Conservation (phyloP, 2,888 invertebrate genomes). For the Apoda limacodes region DNA sequence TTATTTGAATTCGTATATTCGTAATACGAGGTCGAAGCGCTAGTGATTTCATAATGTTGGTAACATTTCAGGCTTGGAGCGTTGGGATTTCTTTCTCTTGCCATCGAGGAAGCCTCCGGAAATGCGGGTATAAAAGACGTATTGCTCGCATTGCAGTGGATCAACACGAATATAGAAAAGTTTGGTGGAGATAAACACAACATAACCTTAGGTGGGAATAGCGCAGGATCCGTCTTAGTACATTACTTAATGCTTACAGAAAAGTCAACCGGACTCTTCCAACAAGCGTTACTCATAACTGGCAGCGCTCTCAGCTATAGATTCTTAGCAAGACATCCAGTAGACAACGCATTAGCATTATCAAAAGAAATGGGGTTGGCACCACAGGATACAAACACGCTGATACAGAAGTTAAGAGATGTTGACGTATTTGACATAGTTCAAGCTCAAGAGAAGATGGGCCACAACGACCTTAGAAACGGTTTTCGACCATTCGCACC, state of each 20-base stretch:
- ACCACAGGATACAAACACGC: slow-evolving; percentile 12
- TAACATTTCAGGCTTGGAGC: slow-evolving; percentile 35
- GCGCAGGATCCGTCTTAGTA: slow-evolving; percentile 31
- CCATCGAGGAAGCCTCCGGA: slow-evolving; percentile 26
- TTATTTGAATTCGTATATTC: too few relatives aligned
- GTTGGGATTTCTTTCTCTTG: slow-evolving; percentile 33
- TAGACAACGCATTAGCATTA: slow-evolving; percentile 19
- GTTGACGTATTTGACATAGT: slow-evolving; percentile 23
- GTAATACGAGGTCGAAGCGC: too few relatives aligned
- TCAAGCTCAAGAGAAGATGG: slow-evolving; percentile 20
- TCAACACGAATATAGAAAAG: slow-evolving; percentile 27
- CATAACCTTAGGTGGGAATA: slow-evolving; percentile 33
- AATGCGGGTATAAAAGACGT: slow-evolving; percentile 37
- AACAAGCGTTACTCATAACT: slow-evolving; percentile 23
- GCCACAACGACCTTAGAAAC: slow-evolving; percentile 15
- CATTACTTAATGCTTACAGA: slow-evolving; percentile 31
- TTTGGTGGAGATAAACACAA: slow-evolving; percentile 30
- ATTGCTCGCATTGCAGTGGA: slow-evolving; percentile 29
- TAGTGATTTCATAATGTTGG: too few relatives aligned
- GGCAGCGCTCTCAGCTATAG: slow-evolving; percentile 25
- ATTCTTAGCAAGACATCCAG: slow-evolving; percentile 22
- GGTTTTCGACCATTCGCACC: slow-evolving; percentile 20
- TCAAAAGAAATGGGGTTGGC: slow-evolving; percentile 19
- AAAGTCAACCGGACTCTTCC: slow-evolving; percentile 25
- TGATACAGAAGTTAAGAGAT: slow-evolving; percentile 19